Conservation (phyloP, 1,140 invertebrate genomes). For the Neodiprion fabricii region DNA sequence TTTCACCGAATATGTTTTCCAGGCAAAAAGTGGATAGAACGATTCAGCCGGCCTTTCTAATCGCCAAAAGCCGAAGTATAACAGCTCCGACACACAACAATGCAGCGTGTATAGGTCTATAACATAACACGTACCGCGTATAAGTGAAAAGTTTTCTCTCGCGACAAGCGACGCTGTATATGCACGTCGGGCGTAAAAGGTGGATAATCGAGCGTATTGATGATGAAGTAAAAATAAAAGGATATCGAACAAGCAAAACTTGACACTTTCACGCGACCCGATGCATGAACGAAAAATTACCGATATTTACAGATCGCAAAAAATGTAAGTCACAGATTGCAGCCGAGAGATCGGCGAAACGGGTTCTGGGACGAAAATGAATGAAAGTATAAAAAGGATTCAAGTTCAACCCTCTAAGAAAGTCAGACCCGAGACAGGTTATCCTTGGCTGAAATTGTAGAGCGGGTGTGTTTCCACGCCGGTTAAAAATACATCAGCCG, state of each 20-base stretch:
- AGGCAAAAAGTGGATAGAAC: no score
- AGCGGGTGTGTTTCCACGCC: not conserved
- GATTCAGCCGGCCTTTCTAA: not conserved
- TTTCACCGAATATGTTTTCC: not conserved
- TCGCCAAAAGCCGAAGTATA: not conserved
- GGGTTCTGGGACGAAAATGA: no score
- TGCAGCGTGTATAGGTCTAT: no score
- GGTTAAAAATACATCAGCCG: conserved; percentile 3
- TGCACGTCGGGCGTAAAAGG: not conserved
- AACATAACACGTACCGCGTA: not conserved
- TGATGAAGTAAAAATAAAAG: no score
- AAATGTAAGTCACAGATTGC: no score
- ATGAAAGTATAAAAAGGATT: not conserved
- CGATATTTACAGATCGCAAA: no score
- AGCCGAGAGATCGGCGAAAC: no score
- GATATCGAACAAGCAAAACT: no score
- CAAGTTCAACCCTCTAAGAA: not conserved
- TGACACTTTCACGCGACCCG: no score
- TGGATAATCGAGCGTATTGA: not conserved
- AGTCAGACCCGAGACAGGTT: not conserved
- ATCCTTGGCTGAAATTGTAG: not conserved
- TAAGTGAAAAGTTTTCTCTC: not conserved
- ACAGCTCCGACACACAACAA: not conserved
- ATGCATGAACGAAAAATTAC: no score
- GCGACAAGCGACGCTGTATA: not conserved